Base-by-base conservation (phyloP, 1,140 invertebrate species). In the Sipha flava region DNA sequence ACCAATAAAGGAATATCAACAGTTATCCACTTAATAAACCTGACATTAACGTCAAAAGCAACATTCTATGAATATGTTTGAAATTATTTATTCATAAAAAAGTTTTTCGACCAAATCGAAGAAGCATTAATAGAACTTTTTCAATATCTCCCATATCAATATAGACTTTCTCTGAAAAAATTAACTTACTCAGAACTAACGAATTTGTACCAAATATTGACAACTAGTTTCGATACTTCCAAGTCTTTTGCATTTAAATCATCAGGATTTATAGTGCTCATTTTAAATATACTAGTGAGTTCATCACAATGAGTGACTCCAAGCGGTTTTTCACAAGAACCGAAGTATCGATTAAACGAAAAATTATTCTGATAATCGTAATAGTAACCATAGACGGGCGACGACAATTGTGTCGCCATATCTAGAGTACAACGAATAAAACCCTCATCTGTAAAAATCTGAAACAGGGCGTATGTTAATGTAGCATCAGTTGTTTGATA, bases 251-350 rank as follows among this genome's bases (percentile, higher is more conserved):
- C 26, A 10, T 73, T 73, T 21, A 73, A 29, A 9, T 26, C 23
- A 3, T 70, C n/a, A 10, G 57, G 7, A n/a, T 47, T 70, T 29
- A 29, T 18, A 34, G 1, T 31, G 29, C 0, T 34, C 0, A 14
- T n/a, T 16, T 12, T 73, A 62, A 81, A 82, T 21, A 82, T 18
- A 59, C 81, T 82, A 3, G n/a, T 75, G 16, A 82, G 16, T 43
- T 82, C 82, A 49, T 82, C 81, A 14, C 0, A 68, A 49, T 82
- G 82, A 16, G 43, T 29, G 18, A 80, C 72, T 43, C 82, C 82
- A 9, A 73, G n/a, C 12, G 9, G 47, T 21, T 52, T 73, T 16
- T 73, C 6, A 0, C 16, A 49, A 2, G 45, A 49, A n/a, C 45
- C 45, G 5, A 4, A 72, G 10, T 31, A 2, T 34, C n/a, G 12